Base-by-base conservation (phyloP, 2,888 invertebrate genomes). In the Disparrhopalites patrizii region DNA sequence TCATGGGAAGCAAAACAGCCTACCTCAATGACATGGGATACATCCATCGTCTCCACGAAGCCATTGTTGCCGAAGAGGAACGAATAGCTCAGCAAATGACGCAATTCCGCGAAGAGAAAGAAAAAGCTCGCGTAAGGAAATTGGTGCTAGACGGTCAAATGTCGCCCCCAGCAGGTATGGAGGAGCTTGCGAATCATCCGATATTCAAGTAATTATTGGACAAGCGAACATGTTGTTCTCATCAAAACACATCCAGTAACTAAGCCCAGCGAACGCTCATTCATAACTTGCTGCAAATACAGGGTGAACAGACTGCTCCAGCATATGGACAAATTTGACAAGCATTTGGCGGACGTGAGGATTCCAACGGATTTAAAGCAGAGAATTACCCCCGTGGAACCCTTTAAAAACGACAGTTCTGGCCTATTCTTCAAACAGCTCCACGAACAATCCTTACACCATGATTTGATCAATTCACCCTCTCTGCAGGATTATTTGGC, bases 191-290 rank as follows among this genome's bases (percentile, higher is more conserved):
- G 18, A 28, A 54, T 5, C 54, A 54, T 31, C 54, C 54, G 10
- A 54, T 54, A 31, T 54, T 54, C 28, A 54, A 54, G 54, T 54
- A 40, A 8, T n/a, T n/a, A n/a, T n/a, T n/a, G n/a, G n/a, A n/a
- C n/a, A n/a, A n/a, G n/a, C n/a, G n/a, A n/a, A n/a, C n/a, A 47
- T 47, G 13, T 40, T 13, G 13, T 40, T 10, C 40, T 18, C 40
- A 18, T 40, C 13, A 10, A 36, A n/a, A 40, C 40, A 40, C 3
- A 40, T 18, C 40, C n/a, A n/a, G 36, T 36, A 10, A 13, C 36
- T 36, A 10, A 36, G 36, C 13, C 36, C 8, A 10, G 8, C 13
- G 36, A 10, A 36, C 8, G 13, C 13, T 36, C 8, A 36, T n/a
- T n/a, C n/a, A n/a, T n/a, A n/a, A n/a, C n/a, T n/a, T n/a, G n/a